Evolutionary conservation across 2,113 vertebrate species (phyloP).

Genomic region (Pterocles orientalis): DNA sequence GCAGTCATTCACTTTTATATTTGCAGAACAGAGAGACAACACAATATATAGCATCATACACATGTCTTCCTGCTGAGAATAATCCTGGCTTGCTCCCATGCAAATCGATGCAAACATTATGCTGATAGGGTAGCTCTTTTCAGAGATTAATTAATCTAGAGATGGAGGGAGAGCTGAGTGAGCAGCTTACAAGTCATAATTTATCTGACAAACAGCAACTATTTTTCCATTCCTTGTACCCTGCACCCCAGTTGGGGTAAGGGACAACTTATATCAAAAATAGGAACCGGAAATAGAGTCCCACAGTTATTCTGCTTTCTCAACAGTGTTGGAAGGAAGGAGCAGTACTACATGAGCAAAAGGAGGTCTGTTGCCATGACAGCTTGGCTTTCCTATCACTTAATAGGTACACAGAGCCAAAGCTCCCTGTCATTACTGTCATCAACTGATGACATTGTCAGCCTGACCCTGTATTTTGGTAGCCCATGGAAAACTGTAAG

Average conservation of each 20-base stretch:
- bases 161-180: background rate
- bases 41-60: background rate
- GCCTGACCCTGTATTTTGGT: background rate
- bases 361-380: background rate
- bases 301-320: background rate
- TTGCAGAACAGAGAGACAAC: background rate
- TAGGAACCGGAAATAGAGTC: background rate
- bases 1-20: background rate
- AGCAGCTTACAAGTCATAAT: background rate
- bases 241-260: fast-evolving
- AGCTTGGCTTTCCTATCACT: background rate
- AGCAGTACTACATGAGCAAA: background rate
- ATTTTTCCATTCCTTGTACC: background rate
- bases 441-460: background rate
- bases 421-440: background rate
- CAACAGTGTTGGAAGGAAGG: background rate
- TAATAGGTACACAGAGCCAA: background rate
- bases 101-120: background rate
- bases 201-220: background rate
- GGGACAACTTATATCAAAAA: background rate
- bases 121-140: background rate
- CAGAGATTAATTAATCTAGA: background rate
- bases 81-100: background rate
- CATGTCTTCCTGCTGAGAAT: background rate
- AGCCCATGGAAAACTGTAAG: background rate